Conservation (phyloP, 1,140 invertebrate species). For the Anoplophora glabripennis region DNA sequence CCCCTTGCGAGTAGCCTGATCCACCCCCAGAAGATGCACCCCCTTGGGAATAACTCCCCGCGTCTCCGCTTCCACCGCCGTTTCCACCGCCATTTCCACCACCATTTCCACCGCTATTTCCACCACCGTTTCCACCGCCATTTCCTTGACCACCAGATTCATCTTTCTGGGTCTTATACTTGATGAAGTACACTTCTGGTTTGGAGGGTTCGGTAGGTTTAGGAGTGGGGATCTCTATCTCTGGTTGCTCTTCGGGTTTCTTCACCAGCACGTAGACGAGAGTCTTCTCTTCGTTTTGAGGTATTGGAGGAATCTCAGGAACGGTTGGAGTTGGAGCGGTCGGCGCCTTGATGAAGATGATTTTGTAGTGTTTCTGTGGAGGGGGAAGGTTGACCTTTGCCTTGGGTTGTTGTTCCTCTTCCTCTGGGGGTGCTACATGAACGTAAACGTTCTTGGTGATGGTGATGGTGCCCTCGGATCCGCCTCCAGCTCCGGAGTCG, state of each 20-base stretch:
- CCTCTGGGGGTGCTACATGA: neutral
- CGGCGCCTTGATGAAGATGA: conserved; percentile 30
- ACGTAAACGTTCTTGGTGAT: conserved; percentile 3
- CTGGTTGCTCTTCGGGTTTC: conserved; percentile 78
- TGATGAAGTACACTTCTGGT: conserved; percentile 84
- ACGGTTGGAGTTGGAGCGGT: neutral
- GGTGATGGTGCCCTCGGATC: neutral
- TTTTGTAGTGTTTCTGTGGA: conserved; percentile 24
- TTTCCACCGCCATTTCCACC: too few relatives aligned
- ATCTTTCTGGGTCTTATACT: conserved; percentile 65
- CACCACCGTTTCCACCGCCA: too few relatives aligned
- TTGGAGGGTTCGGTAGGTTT: conserved; percentile 77
- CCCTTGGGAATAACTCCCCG: too few relatives aligned
- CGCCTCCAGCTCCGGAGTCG: neutral
- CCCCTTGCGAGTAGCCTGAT: too few relatives aligned
- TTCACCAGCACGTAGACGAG: conserved; percentile 84
- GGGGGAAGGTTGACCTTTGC: conserved; percentile 3
- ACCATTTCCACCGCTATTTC: too few relatives aligned
- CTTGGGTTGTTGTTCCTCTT: conserved; percentile 6
- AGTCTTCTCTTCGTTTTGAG: conserved; percentile 70
- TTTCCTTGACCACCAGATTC: conserved; percentile 39
- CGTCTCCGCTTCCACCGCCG: too few relatives aligned
- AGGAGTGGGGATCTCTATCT: conserved; percentile 72
- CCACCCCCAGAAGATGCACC: too few relatives aligned
- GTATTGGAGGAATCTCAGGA: neutral